Evolutionary conservation across 2,797 vertebrate species (phyloP).

Genomic region (Orientallactaga sibirica): DNA sequence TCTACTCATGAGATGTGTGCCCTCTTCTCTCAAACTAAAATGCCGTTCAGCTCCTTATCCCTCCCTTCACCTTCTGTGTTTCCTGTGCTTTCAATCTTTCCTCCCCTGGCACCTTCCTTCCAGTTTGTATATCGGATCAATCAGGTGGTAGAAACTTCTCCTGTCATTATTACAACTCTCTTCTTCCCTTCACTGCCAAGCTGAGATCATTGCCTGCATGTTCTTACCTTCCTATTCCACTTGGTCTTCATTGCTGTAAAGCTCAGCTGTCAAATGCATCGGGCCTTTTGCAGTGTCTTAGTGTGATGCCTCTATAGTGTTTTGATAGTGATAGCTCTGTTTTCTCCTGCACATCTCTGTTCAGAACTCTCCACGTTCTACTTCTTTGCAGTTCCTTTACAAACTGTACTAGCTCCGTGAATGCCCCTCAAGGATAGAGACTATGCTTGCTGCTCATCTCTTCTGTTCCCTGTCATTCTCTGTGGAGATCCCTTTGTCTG

Average conservation of each 20-base stretch:
- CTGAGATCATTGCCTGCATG: background rate
- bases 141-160: background rate
- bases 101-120: background rate
- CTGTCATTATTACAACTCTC: background rate
- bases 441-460: rapidly evolving
- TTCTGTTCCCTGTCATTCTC: background rate
- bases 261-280: background rate
- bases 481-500: background rate
- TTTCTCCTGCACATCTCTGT: constrained; percentile 5
- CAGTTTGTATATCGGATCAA: background rate
- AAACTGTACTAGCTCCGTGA: background rate
- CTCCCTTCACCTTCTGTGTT: background rate
- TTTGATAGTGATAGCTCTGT: background rate
- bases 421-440: no score
- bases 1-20: background rate
- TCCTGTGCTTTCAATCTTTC: background rate
- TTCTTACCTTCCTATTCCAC: background rate
- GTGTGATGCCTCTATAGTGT: background rate
- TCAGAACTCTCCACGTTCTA: background rate
- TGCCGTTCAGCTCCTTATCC: background rate
- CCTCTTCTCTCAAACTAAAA: background rate
- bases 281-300: background rate
- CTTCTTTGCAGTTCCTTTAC: background rate
- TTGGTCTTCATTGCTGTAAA: constrained; percentile 18
- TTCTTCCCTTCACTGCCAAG: background rate